Evolutionary conservation across 2,797 vertebrate species (phyloP), one percentile per base, ranked within the genome.

Genomic region (Catamblyrhynchus diadema): DNA sequence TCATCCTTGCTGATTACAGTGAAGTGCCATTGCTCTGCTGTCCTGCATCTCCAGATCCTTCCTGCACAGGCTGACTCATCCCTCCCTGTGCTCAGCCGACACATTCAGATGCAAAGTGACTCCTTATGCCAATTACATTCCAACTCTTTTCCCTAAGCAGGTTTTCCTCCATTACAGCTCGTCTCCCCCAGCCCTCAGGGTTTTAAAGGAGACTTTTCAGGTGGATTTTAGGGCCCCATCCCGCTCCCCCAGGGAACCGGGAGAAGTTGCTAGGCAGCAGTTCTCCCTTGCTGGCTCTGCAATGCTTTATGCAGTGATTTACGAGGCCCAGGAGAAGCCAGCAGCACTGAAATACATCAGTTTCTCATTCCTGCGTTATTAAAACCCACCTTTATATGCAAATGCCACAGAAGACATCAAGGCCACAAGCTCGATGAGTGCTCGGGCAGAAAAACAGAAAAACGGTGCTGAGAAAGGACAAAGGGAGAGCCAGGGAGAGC

Each of bases 281-380:
- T 59, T 95, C 94, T 77, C 84, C 67, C 87, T 77, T 84, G 33
- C 93, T 94, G 89, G 95, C 90, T 81, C 88, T 74, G 85, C 90
- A 12, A 93, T 82, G 81, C 81, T 64, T 88, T 90, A 92, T 77
- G 90, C 81, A 56, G 57, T 72, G 75, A 94, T 94, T 97, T 95
- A 94, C 80, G 74, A 88, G 84, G 81, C 71, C 89, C 80, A 64
- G 90, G 85, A 94, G 80, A n/a, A 93, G 83, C 64, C 70, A 61
- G 80, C n/a, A 81, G 95, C 92, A 69, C 86, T 50, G 93, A 96
- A 97, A 93, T 94, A 59, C 69, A 96, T 96, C 97, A 93, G 88
- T 94, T 95, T 93, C 92, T 95, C 78, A 59, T 81, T 79, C 85
- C 66, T 22, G n/a, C 1, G 22, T 79, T 94, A 70, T 84, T 79